These are phyloP conservation scores for Apocheima hispidaria DNA, from an alignment of 2,888 invertebrate genomes.

Conservation along the genomic window DNA sequence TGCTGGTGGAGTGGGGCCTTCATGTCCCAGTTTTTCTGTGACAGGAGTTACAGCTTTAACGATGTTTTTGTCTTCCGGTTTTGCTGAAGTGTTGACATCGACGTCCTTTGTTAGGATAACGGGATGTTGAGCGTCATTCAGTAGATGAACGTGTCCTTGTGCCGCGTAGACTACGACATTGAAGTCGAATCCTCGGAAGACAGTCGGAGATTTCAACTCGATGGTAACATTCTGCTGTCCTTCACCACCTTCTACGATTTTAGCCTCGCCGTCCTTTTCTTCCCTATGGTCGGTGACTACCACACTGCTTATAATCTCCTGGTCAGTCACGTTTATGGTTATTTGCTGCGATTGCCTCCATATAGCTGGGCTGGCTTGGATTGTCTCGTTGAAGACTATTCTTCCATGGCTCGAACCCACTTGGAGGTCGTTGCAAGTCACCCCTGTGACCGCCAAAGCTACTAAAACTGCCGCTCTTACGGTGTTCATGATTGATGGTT, in stretches of 20 bases:
- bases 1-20: background rate
- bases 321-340: constrained; percentile 61
- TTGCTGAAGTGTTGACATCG: constrained; percentile 13
- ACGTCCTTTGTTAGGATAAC: constrained; percentile 23
- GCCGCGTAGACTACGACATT: constrained; percentile 65
- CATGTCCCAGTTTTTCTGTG: constrained; percentile 8
- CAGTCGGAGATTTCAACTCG: constrained; percentile 73
- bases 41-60: background rate
- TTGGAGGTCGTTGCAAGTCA: constrained; percentile 60
- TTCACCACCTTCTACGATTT: constrained; percentile 70
- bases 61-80: background rate
- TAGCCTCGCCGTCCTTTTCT: constrained; percentile 73
- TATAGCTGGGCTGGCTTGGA: constrained; percentile 69
- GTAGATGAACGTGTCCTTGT: constrained; percentile 3
- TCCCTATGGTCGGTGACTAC: constrained; percentile 68
- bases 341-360: constrained; percentile 68
- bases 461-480: constrained; percentile 48
- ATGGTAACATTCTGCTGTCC: constrained; percentile 72
- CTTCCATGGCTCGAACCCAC: constrained; percentile 61
- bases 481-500: constrained; percentile 56
- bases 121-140: constrained; percentile 3
- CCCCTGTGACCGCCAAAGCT: constrained; percentile 53
- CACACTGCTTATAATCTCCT: constrained; percentile 67
- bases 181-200: constrained; percentile 73
- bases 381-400: constrained; percentile 65